A percentile compares a stretch with the other conserved stretches of the same genome.
Conservation (phyloP, 2,888 invertebrate genomes). For the Crepidodera aurea region DNA sequence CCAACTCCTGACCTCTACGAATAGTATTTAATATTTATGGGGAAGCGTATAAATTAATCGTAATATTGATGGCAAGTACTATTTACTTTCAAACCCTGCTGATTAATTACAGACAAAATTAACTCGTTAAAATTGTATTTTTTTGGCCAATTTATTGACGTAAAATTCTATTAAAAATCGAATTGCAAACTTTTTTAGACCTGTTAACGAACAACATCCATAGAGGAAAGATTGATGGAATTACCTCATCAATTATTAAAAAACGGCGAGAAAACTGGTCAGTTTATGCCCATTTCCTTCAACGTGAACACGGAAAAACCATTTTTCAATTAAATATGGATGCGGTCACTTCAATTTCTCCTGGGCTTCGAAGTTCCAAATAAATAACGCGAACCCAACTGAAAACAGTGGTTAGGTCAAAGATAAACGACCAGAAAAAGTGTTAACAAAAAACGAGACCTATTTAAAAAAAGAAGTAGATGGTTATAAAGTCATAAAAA, state of each 20-base stretch:
- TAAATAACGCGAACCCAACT: slow-evolving; percentile 1
- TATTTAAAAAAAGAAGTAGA: not conserved
- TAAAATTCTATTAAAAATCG: too few relatives aligned
- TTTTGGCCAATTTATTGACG: too few relatives aligned
- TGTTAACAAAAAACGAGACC: not conserved
- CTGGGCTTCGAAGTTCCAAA: slow-evolving; percentile 5
- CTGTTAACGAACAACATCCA: slow-evolving; percentile 6
- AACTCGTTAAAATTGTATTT: too few relatives aligned
- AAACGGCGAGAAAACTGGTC: slow-evolving; percentile 14
- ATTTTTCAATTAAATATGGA: slow-evolving; percentile 27
- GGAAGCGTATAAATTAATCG: too few relatives aligned
- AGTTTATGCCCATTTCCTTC: slow-evolving; percentile 17
- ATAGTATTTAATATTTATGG: too few relatives aligned
- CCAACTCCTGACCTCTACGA: too few relatives aligned
- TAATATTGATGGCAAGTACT: too few relatives aligned
- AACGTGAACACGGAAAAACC: slow-evolving; percentile 14
- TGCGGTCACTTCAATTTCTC: slow-evolving; percentile 17
- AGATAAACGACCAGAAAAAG: not conserved
- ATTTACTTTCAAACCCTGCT: too few relatives aligned
- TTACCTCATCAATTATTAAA: slow-evolving; percentile 25
- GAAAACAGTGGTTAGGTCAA: slow-evolving; percentile 1
- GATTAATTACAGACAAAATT: too few relatives aligned
- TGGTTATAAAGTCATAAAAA: slow-evolving; percentile 4
- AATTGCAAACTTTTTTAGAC: slow-evolving; percentile 3
- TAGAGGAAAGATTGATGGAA: slow-evolving; percentile 21